Evolutionary conservation across 2,888 invertebrate species (phyloP).

Genomic region (Gymnoscelis rufifasciata): DNA sequence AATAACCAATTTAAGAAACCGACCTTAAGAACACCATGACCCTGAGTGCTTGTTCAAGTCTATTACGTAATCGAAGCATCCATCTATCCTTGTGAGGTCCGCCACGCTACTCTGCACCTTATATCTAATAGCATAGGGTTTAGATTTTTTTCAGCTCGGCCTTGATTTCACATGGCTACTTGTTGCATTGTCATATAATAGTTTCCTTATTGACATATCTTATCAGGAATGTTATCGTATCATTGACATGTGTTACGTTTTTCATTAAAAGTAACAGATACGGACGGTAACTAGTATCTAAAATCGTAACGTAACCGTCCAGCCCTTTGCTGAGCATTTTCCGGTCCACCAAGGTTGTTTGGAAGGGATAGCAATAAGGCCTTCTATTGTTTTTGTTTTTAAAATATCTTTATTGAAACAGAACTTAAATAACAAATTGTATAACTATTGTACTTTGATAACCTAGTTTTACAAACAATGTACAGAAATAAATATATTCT

Average conservation of each 20-base stretch:
- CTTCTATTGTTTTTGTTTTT: too few species aligned
- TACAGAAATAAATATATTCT: too few species aligned
- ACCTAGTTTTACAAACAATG: too few species aligned
- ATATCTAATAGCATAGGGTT: constrained; percentile 3
- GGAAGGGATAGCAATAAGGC: too few species aligned
- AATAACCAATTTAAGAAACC: constrained; percentile 46
- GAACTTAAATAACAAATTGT: too few species aligned
- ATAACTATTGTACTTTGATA: too few species aligned
- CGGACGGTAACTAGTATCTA: background rate
- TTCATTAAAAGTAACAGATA: background rate
- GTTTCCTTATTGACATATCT: constrained; percentile 46
- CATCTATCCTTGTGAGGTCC: constrained; percentile 49
- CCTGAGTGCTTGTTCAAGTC: constrained; percentile 67
- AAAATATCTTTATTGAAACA: too few species aligned
- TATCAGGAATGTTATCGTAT: constrained; percentile 29
- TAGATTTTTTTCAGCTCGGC: constrained; percentile 12
- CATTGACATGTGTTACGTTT: constrained; percentile 5
- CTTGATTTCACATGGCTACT: constrained; percentile 41
- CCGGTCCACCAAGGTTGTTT: too few species aligned
- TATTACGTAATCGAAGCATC: constrained; percentile 64
- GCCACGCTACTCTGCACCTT: constrained; percentile 21
- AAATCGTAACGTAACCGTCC: too few species aligned
- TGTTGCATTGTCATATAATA: constrained; percentile 46
- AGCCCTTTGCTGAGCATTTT: too few species aligned
- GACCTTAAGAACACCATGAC: constrained; percentile 70